A percentile compares a stretch with the other conserved stretches of the same genome.
Evolutionary conservation across 2,888 invertebrate species (phyloP).

Genomic region (Rhingia rostrata): DNA sequence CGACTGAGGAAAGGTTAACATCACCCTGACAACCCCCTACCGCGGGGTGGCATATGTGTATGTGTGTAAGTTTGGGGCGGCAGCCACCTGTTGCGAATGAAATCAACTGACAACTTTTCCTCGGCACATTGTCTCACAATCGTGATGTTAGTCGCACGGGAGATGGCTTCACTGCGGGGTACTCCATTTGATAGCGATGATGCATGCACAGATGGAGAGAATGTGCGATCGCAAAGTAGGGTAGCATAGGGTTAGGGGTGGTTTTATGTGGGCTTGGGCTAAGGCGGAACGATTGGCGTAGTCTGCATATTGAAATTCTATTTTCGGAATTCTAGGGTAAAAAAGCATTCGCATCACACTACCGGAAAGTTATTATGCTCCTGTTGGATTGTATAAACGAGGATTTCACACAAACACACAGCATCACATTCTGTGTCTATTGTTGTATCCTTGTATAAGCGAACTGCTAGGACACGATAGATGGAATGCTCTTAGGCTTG

Average conservation of each 20-base stretch:
- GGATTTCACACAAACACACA: conserved; percentile 2
- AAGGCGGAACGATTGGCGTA: conserved; percentile 45
- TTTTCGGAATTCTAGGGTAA: conserved; percentile 57
- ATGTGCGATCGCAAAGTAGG: conserved; percentile 1
- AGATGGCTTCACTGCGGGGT: neutral
- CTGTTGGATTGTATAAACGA: neutral
- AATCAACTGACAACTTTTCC: conserved; percentile 64
- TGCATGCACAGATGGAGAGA: conserved; percentile 32
- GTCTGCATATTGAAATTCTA: conserved; percentile 68
- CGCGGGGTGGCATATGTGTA: conserved; percentile 1
- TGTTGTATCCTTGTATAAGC: conserved; percentile 28
- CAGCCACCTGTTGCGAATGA: conserved; percentile 71
- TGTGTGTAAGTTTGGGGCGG: conserved; percentile 29
- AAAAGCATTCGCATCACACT: conserved; percentile 36
- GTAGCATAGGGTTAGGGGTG: neutral
- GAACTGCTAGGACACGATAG: neutral
- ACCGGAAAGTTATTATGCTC: conserved; percentile 51
- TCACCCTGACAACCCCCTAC: neutral
- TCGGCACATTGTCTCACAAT: conserved; percentile 66
- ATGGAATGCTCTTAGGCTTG: conserved; percentile 6
- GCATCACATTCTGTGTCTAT: conserved; percentile 31
- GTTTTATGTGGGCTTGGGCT: conserved; percentile 43
- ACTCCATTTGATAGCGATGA: conserved; percentile 24
- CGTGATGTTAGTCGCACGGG: conserved; percentile 16
- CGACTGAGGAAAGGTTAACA: neutral